phyloP scores from a whole-genome alignment of 2,797 vertebrate species.

The Smutsia temminckii region DNA sequence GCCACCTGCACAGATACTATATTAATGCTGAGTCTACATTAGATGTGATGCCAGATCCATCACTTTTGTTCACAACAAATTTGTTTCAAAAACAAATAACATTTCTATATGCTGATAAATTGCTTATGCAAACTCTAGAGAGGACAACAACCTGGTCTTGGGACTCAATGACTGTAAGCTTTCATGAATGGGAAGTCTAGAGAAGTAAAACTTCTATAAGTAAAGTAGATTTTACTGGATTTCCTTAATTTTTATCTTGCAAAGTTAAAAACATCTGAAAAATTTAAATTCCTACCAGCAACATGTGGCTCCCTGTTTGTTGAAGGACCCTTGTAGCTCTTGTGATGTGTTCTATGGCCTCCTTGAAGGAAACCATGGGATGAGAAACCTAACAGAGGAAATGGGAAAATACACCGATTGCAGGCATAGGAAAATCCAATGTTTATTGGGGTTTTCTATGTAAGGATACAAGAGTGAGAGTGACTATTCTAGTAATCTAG shows the following conservation, averaged over 20 bases:
- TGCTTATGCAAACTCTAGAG: background rate
- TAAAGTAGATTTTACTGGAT: background rate
- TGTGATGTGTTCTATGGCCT: constrained; percentile 80
- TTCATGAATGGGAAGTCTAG: background rate
- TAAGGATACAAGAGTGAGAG: background rate
- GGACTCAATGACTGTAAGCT: background rate
- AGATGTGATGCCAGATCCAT: background rate
- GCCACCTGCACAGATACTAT: background rate
- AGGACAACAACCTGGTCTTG: background rate
- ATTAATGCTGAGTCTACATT: background rate
- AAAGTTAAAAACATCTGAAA: background rate
- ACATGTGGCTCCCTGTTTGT: constrained; percentile 80
- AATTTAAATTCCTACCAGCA: constrained; percentile 75
- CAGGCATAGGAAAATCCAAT: background rate
- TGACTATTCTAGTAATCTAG: background rate
- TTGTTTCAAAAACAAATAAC: background rate
- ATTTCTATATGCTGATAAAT: background rate
- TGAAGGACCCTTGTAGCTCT: constrained; percentile 82
- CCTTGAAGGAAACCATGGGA: constrained; percentile 82
- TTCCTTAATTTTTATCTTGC: background rate
- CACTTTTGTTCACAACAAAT: background rate
- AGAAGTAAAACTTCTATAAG: background rate
- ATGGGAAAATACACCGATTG: background rate
- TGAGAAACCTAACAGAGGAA: constrained; percentile 63
- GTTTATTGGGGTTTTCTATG: background rate